phyloP scores from a whole-genome alignment of 2,888 invertebrate genomes.

The Pherbina coryleti region DNA sequence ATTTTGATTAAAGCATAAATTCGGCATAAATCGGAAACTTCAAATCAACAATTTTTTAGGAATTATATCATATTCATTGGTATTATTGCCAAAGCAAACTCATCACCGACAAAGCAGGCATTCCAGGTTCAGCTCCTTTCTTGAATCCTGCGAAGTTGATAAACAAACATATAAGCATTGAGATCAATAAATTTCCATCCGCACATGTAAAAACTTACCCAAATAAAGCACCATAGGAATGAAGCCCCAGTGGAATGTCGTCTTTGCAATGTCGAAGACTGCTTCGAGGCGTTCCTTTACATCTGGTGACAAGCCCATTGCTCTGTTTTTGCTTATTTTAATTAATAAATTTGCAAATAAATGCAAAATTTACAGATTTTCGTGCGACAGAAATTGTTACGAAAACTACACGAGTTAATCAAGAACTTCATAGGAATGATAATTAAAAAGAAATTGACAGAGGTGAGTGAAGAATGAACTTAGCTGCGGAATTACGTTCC shows the following conservation, averaged over 20 bases:
- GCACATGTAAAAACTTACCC: slow-evolving; percentile 70
- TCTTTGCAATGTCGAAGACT: slow-evolving; percentile 74
- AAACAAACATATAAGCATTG: slow-evolving; percentile 44
- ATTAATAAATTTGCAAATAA: slow-evolving; percentile 17
- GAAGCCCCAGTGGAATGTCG: slow-evolving; percentile 78
- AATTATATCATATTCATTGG: no score
- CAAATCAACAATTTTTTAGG: neutral
- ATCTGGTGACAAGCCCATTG: slow-evolving; percentile 70
- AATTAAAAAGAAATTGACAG: slow-evolving; percentile 11
- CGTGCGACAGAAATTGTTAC: neutral
- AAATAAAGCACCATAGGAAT: slow-evolving; percentile 78
- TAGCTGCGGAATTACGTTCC: neutral
- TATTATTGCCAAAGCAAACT: slow-evolving; percentile 67
- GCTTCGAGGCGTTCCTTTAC: slow-evolving; percentile 75
- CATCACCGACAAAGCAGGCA: slow-evolving; percentile 72
- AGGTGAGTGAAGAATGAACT: neutral
- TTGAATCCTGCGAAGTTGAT: slow-evolving; percentile 72
- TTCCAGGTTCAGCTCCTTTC: slow-evolving; percentile 78
- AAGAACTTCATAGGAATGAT: neutral
- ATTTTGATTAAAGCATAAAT: no score
- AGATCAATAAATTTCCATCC: neutral
- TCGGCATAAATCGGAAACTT: neutral
- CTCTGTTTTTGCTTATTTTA: slow-evolving; percentile 16
- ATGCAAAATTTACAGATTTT: slow-evolving; percentile 16
- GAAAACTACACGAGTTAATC: slow-evolving; percentile 9